Conservation (phyloP, 2,797 vertebrate species). For the Carapus acus region DNA sequence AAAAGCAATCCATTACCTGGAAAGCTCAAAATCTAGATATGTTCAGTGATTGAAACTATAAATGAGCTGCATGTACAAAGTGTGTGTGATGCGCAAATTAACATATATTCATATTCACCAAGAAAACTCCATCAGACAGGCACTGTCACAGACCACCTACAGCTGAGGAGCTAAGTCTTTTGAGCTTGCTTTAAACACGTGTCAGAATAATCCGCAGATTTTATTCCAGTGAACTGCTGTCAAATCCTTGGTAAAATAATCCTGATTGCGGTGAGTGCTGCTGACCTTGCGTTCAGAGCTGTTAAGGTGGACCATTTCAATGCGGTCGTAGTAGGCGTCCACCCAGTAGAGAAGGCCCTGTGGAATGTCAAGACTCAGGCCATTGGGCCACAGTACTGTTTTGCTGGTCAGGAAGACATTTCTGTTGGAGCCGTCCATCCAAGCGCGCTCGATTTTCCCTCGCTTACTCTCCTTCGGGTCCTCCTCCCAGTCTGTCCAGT, state of each 20-base stretch:
- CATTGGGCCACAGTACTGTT: conserved; percentile 94
- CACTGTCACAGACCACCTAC: background rate
- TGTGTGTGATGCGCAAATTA: too few species aligned
- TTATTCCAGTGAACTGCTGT: conserved; percentile 11
- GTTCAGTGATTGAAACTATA: too few species aligned
- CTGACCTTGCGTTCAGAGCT: conserved; percentile 85
- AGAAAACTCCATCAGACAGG: background rate
- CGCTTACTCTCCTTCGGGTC: conserved; percentile 96
- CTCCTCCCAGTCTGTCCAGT: conserved; percentile 99
- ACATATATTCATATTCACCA: too few species aligned
- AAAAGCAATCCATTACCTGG: too few species aligned
- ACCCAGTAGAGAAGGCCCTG: conserved; percentile 94
- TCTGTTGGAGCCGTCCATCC: conserved; percentile 96
- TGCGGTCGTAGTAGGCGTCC: conserved; percentile 95
- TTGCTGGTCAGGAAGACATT: conserved; percentile 92
- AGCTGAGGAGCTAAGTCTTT: conserved; percentile 10
- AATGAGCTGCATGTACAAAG: too few species aligned
- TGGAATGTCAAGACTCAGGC: conserved; percentile 90
- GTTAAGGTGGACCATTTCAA: conserved; percentile 92
- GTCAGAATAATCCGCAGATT: conserved; percentile 28
- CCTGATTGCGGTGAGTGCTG: background rate
- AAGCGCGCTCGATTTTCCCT: conserved; percentile 93
- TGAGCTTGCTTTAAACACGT: conserved; percentile 15
- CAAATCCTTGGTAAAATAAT: conserved; percentile 8
- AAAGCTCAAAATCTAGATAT: too few species aligned